Percentiles rank a stretch among this genome's conserved stretches.
phyloP scores from a whole-genome alignment of 2,797 vertebrate species.

The Chaetodon trifasciatus region DNA sequence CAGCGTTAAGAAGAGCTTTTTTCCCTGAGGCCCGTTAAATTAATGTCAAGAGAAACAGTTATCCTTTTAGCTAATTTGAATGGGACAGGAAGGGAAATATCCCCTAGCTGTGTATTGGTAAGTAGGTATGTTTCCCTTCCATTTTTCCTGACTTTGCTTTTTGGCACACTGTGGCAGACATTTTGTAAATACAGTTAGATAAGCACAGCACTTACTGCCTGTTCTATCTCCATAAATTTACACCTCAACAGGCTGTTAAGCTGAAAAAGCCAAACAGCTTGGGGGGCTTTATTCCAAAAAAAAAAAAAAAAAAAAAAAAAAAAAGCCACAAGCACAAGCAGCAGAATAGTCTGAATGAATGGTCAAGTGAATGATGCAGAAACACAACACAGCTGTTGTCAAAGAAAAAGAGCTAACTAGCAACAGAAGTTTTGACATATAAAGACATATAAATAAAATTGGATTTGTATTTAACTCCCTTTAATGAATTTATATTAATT shows the following conservation, averaged over 20 bases:
- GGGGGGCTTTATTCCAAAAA: conserved; percentile 28
- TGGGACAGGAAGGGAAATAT: background rate
- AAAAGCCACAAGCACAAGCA: background rate
- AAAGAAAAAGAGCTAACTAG: background rate
- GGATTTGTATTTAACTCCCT: background rate
- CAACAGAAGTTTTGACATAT: background rate
- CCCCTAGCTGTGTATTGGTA: background rate
- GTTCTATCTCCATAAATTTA: conserved; percentile 40
- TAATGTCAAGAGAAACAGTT: conserved; percentile 38
- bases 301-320: too few relatives aligned
- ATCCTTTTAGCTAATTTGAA: conserved; percentile 51
- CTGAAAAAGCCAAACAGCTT: conserved; percentile 28
- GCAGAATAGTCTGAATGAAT: conserved; percentile 19
- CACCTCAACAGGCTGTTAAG: conserved; percentile 29
- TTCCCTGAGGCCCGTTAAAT: conserved; percentile 28
- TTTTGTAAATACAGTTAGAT: conserved; percentile 45
- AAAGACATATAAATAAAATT: background rate
- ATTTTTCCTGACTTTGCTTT: conserved; percentile 11
- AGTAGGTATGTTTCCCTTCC: conserved; percentile 5
- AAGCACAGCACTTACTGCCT: conserved; percentile 16
- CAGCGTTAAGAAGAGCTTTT: conserved; percentile 39
- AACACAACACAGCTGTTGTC: conserved; percentile 13
- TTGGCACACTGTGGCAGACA: conserved; percentile 11
- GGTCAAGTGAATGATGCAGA: background rate
- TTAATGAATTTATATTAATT: background rate